Conservation (phyloP, 2,113 vertebrate genomes). For the Prunella himalayana region DNA sequence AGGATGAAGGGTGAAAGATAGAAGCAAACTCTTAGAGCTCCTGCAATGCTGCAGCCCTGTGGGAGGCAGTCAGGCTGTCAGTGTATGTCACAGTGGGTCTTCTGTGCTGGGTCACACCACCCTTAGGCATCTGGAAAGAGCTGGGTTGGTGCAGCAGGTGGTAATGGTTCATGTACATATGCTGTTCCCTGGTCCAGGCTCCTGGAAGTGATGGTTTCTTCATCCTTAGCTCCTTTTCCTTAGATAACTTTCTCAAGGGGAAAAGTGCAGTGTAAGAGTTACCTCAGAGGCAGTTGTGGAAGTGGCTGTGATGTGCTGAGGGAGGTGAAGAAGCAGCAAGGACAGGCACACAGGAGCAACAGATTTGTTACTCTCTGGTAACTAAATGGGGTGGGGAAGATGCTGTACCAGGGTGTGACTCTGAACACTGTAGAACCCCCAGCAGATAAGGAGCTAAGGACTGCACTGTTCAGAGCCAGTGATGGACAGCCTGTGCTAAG, state of each 20-base stretch:
- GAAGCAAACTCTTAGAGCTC: background rate
- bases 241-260: background rate
- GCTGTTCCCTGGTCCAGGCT: background rate
- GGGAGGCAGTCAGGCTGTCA: background rate
- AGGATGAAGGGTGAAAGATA: background rate
- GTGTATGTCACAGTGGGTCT: background rate
- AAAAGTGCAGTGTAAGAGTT: background rate
- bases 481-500: rapidly evolving
- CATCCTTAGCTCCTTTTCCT: background rate
- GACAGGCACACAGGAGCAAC: background rate
- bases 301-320: background rate
- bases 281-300: background rate
- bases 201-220: background rate
- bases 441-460: background rate
- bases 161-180: background rate
- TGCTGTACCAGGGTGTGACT: background rate
- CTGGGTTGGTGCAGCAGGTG: background rate
- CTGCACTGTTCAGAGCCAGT: background rate
- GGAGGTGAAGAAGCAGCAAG: background rate
- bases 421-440: background rate
- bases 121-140: background rate
- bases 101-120: background rate
- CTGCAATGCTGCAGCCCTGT: background rate
- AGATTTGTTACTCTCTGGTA: background rate
- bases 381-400: background rate